Conservation (phyloP, 2,888 invertebrate species). For the Altica lythri region DNA sequence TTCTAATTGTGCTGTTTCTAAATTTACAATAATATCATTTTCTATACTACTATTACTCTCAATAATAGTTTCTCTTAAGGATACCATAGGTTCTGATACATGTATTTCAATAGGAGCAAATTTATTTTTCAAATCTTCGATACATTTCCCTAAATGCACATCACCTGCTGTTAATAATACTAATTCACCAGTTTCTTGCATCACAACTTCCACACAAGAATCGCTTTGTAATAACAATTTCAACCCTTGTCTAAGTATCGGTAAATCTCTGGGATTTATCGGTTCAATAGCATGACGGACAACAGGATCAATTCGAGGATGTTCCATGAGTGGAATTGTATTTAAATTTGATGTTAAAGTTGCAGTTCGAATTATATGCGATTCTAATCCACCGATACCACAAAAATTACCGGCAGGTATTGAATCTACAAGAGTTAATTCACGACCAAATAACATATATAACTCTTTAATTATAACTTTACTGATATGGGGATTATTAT, state of each 20-base stretch:
- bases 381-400: conserved; percentile 85
- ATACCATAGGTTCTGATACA: conserved; percentile 94
- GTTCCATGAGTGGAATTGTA: conserved; percentile 87
- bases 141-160: conserved; percentile 93
- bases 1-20: conserved; percentile 42
- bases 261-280: conserved; percentile 76
- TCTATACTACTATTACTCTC: conserved; percentile 63
- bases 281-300: conserved; percentile 94
- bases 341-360: conserved; percentile 81
- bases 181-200: conserved; percentile 94
- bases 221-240: conserved; percentile 91
- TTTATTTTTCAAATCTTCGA: conserved; percentile 83
- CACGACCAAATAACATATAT: conserved; percentile 92
- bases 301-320: conserved; percentile 80
- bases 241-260: conserved; percentile 74
- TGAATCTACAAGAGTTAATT: conserved; percentile 77
- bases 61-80: conserved; percentile 92
- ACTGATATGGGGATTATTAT: conserved; percentile 59
- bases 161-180: conserved; percentile 95
- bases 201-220: conserved; percentile 86
- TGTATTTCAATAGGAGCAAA: conserved; percentile 87
- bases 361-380: conserved; percentile 84
- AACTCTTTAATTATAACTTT: conserved; percentile 70
- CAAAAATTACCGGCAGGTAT: conserved; percentile 91
- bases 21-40: conserved; percentile 75